phyloP scores from a whole-genome alignment of 1,140 invertebrate species.

The Mizuhopecten yessoensis region DNA sequence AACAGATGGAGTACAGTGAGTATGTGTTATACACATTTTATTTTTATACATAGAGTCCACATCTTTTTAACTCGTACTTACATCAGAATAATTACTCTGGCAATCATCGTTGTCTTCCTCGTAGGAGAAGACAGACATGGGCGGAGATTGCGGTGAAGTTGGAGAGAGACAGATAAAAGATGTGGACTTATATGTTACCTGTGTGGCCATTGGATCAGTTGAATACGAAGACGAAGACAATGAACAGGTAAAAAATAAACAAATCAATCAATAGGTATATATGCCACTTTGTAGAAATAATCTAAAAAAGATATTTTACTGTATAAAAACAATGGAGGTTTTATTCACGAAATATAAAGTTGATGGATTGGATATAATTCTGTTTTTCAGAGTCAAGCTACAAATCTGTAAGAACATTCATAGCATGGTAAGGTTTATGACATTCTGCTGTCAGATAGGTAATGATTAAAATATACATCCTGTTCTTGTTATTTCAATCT shows the following conservation, averaged over 20 bases:
- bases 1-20: background rate
- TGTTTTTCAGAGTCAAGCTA: too few species aligned
- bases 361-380: too few species aligned
- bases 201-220: conserved; percentile 24
- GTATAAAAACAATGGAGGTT: too few species aligned
- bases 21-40: background rate
- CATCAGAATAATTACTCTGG: background rate
- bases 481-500: too few species aligned
- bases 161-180: conserved; percentile 7
- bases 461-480: too few species aligned
- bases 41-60: background rate
- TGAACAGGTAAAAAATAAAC: background rate
- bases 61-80: background rate
- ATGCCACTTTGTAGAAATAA: background rate
- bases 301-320: background rate
- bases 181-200: conserved; percentile 29
- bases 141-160: background rate
- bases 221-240: conserved; percentile 23
- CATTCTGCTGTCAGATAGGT: too few species aligned
- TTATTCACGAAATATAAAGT: too few species aligned
- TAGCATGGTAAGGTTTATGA: too few species aligned
- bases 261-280: background rate
- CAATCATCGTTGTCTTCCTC: background rate
- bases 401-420: too few species aligned
- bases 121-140: background rate